Evolutionary conservation across 2,888 invertebrate genomes (phyloP).

Genomic region (Lasioglossum malachurum): DNA sequence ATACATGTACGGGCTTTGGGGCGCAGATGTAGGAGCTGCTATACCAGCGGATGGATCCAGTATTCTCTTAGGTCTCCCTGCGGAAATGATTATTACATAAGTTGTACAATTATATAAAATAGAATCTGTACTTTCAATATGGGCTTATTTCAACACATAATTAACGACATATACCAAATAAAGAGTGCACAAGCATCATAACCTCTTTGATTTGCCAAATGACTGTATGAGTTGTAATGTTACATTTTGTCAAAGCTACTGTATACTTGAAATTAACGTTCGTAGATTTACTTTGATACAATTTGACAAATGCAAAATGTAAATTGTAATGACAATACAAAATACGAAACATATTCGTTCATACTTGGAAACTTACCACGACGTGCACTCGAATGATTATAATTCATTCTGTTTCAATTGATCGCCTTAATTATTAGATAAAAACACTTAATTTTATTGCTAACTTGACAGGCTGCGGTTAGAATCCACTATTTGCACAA

Average conservation of each 20-base stretch:
- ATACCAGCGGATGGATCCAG: conserved; percentile 81
- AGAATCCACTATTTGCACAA: conserved; percentile 44
- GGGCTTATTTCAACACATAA: not conserved
- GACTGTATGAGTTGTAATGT: not conserved
- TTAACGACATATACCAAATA: not conserved
- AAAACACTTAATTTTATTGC: not conserved
- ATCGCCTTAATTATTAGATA: not conserved
- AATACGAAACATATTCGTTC: conserved; percentile 16
- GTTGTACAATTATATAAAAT: not conserved
- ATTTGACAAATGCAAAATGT: not conserved
- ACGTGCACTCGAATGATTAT: conserved; percentile 80
- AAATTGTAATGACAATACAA: not conserved
- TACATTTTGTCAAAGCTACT: not conserved
- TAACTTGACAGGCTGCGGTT: conserved; percentile 26
- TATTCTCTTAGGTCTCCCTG: conserved; percentile 82
- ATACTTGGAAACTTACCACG: conserved; percentile 76
- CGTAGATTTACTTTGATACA: not conserved
- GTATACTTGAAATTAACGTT: not conserved
- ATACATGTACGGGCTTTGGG: conserved; percentile 78
- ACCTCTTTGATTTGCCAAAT: conserved; percentile 28
- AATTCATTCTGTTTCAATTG: conserved; percentile 77
- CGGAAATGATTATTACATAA: conserved; percentile 8
- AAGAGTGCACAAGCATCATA: not conserved
- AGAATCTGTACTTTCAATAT: not conserved
- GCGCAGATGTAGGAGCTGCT: conserved; percentile 67